Conservation (phyloP, 2,888 invertebrate genomes). For the Thymelicus sylvestris region DNA sequence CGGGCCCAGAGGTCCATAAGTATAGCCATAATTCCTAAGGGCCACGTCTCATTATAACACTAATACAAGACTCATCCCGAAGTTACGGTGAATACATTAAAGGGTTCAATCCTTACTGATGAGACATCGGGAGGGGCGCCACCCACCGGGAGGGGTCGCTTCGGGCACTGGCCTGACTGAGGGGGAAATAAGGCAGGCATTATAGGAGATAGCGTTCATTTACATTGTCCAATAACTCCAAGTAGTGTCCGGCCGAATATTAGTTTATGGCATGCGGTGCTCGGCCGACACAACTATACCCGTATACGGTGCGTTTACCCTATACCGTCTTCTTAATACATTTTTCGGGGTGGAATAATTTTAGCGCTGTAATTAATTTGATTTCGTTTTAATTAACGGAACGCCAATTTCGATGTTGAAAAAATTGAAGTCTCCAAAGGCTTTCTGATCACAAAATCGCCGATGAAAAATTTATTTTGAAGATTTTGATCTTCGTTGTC, state of each 20-base stretch:
- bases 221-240: conserved; percentile 86
- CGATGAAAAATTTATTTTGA: conserved; percentile 43
- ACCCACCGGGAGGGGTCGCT: conserved; percentile 69
- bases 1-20: conserved; percentile 73
- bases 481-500: conserved; percentile 27
- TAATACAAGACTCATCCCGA: conserved; percentile 85
- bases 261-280: conserved; percentile 78
- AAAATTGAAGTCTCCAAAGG: conserved; percentile 72
- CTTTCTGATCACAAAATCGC: conserved; percentile 70
- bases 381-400: conserved; percentile 80
- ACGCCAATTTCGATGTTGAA: conserved; percentile 75
- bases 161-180: conserved; percentile 72
- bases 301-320: conserved; percentile 39
- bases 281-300: conserved; percentile 46
- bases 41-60: conserved; percentile 84
- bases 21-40: conserved; percentile 83
- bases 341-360: conserved; percentile 69
- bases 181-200: conserved; percentile 82
- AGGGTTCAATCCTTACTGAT: conserved; percentile 85
- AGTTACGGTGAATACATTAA: conserved; percentile 85
- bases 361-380: conserved; percentile 75
- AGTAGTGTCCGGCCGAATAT: conserved; percentile 84
- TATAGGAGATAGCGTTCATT: conserved; percentile 85
- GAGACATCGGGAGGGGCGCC: conserved; percentile 76
- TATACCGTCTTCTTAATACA: conserved; percentile 49